Percentiles rank a stretch among this genome's conserved stretches.
These are phyloP conservation scores for Andrena minutula DNA, from an alignment of 2,888 invertebrate species.

Conservation along the genomic window DNA sequence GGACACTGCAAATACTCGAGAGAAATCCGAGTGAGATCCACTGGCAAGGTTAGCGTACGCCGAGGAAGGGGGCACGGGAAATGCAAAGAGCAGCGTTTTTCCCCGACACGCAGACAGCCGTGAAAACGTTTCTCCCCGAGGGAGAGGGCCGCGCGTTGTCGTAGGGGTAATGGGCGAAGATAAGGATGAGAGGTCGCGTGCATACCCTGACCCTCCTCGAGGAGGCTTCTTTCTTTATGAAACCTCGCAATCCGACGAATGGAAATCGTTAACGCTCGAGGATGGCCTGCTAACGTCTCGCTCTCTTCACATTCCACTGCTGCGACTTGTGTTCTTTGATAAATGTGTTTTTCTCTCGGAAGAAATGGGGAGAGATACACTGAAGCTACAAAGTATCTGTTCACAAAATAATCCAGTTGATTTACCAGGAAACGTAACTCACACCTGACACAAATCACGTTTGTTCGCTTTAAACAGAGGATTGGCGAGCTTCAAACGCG, in stretches of 20 bases:
- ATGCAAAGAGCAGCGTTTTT: conserved; percentile 55
- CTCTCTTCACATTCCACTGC: background rate
- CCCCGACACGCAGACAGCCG: conserved; percentile 57
- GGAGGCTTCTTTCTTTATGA: conserved; percentile 14
- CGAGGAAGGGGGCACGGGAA: conserved; percentile 30
- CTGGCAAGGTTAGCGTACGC: conserved; percentile 19
- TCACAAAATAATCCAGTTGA: too few species aligned
- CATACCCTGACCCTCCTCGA: conserved; percentile 41
- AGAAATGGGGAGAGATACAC: too few species aligned
- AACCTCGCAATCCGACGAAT: conserved; percentile 20
- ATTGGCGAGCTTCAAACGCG: background rate
- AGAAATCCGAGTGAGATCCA: conserved; percentile 31
- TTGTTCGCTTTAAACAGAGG: too few species aligned
- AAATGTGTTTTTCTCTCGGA: background rate
- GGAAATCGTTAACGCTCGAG: conserved; percentile 15
- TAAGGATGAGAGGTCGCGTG: conserved; percentile 54
- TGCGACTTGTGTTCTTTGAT: background rate
- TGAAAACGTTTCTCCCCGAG: conserved; percentile 59
- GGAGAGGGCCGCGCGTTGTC: conserved; percentile 40
- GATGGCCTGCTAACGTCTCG: background rate
- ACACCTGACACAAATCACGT: too few species aligned
- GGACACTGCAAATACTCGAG: conserved; percentile 45
- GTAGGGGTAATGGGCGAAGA: conserved; percentile 56
- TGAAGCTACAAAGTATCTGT: too few species aligned
- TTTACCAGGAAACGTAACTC: too few species aligned